A percentile compares a stretch with the other conserved stretches of the same genome.
Evolutionary conservation across 2,797 vertebrate genomes (phyloP).

Genomic region (Eleutherodactylus coqui): DNA sequence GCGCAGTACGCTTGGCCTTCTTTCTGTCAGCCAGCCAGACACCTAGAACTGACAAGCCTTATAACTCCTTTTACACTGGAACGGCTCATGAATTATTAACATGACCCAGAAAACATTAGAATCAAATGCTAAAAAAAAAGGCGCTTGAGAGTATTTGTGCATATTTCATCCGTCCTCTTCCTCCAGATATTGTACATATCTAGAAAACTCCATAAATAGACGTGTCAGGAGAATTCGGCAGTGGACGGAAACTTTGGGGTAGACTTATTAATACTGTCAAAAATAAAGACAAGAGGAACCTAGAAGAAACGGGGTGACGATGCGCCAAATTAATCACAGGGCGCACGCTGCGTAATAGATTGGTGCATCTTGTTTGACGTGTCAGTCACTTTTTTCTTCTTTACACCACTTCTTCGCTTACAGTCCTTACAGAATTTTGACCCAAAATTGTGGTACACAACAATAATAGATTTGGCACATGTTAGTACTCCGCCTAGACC

Average conservation of each 20-base stretch:
- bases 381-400: too few species aligned
- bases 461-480: too few species aligned
- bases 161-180: slow-evolving; percentile 66
- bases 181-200: slow-evolving; percentile 5
- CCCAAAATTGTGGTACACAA: background rate
- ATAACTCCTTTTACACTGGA: slow-evolving; percentile 67
- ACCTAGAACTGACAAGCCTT: slow-evolving; percentile 69
- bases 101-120: slow-evolving; percentile 71
- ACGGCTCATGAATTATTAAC: slow-evolving; percentile 73
- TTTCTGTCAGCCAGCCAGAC: slow-evolving; percentile 66
- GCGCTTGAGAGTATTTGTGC: slow-evolving; percentile 65
- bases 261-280: too few species aligned
- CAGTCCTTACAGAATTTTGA: too few species aligned
- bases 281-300: too few species aligned
- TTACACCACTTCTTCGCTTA: too few species aligned
- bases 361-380: too few species aligned
- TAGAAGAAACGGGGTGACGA: too few species aligned
- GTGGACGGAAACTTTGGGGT: background rate
- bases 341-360: too few species aligned
- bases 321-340: too few species aligned
- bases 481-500: too few species aligned
- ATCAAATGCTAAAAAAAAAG: slow-evolving; percentile 66
- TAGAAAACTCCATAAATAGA: background rate
- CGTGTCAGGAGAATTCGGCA: slow-evolving; percentile 16
- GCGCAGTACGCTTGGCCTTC: slow-evolving; percentile 22